Percentiles rank a stretch among this genome's conserved stretches.
Evolutionary conservation across 2,113 vertebrate species (phyloP).

Genomic region (Caranx melampygus): DNA sequence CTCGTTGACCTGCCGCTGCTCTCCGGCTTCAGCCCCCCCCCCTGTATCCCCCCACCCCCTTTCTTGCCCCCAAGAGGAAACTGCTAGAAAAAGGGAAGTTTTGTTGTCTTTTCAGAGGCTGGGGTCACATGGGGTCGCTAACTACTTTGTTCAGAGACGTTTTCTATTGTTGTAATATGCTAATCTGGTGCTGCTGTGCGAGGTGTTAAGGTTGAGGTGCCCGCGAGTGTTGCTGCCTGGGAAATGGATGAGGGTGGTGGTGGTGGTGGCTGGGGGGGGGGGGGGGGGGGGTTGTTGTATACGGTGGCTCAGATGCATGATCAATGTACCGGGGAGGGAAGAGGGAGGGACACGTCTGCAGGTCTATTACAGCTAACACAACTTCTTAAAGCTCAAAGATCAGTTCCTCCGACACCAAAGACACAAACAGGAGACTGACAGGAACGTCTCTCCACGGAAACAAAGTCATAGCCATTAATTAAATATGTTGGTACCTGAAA

Average conservation of each 20-base stretch:
- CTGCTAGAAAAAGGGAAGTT: slow-evolving; percentile 45
- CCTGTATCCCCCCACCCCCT: too few species aligned
- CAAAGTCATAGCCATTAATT: too few species aligned
- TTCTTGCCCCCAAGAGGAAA: slow-evolving; percentile 38
- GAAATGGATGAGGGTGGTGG: slow-evolving; percentile 9
- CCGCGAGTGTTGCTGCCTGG: slow-evolving; percentile 19
- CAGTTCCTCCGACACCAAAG: too few species aligned
- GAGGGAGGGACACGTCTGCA: neutral
- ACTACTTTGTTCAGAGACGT: slow-evolving; percentile 55
- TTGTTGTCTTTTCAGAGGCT: slow-evolving; percentile 43
- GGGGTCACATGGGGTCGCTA: slow-evolving; percentile 40
- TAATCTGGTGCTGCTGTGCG: slow-evolving; percentile 38
- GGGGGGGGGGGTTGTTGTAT: neutral
- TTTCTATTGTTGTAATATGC: slow-evolving; percentile 55
- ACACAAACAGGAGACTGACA: too few species aligned
- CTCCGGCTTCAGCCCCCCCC: slow-evolving; percentile 21
- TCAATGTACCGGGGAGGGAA: neutral
- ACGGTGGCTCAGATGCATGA: neutral
- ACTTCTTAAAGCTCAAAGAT: too few species aligned
- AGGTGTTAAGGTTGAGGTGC: slow-evolving; percentile 25
- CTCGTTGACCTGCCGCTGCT: slow-evolving; percentile 39
- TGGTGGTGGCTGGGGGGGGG: too few species aligned
- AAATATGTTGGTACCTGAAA: too few species aligned
- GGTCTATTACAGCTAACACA: too few species aligned
- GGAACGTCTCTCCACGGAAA: too few species aligned